Conservation (phyloP, 2,113 vertebrate genomes). For the Ellobius talpinus region DNA sequence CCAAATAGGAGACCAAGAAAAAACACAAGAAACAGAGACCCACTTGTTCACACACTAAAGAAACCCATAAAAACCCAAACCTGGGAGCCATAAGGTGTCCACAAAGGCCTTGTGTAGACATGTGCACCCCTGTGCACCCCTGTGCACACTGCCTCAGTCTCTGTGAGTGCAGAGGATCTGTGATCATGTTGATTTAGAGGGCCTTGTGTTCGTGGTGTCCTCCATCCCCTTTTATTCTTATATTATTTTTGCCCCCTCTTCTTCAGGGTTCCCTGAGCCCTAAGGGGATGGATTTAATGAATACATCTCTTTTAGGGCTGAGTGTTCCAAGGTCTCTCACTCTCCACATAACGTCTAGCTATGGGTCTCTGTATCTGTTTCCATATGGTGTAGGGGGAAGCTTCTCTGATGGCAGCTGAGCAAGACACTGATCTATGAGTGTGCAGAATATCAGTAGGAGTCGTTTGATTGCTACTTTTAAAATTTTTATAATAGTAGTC, state of each 20-base stretch:
- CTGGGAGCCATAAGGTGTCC: background rate
- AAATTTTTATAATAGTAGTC: too few species aligned
- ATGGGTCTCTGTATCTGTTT: background rate
- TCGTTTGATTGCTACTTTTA: background rate
- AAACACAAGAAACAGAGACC: background rate
- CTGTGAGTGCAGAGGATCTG: background rate
- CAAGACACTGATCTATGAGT: background rate
- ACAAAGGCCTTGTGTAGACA: too few species aligned
- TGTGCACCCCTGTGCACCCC: rapidly evolving
- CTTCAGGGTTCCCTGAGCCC: background rate
- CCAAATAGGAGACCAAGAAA: background rate
- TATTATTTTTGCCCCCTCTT: background rate
- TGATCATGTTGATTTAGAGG: background rate
- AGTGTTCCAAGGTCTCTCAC: background rate
- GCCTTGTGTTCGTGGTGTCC: background rate
- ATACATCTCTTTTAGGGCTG: background rate
- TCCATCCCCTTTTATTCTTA: background rate
- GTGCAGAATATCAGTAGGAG: background rate
- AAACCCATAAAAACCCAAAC: background rate
- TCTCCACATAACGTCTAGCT: background rate
- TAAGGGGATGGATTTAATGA: too few species aligned
- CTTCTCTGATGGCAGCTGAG: background rate
- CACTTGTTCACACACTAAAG: background rate
- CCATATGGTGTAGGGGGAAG: background rate
- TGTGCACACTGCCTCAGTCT: background rate